Evolutionary conservation across 2,797 vertebrate species (phyloP).

Genomic region (Bradypodion ventrale): DNA sequence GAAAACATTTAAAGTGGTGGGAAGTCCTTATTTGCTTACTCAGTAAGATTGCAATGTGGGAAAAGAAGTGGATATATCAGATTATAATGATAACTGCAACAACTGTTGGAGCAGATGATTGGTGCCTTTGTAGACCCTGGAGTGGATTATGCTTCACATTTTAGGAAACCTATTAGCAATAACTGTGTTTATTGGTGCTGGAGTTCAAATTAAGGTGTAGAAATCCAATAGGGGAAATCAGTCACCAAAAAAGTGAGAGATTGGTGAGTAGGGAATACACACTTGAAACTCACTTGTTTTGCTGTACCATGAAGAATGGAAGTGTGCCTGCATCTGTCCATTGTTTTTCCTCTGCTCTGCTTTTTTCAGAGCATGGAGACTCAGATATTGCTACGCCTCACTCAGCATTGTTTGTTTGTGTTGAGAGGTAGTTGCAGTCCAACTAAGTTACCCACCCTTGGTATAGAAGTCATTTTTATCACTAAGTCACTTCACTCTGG

Average conservation of each 20-base stretch:
- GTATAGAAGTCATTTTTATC: neutral
- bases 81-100: neutral
- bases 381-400: neutral
- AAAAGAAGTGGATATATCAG: neutral
- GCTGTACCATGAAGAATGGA: neutral
- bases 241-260: neutral
- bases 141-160: neutral
- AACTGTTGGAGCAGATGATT: neutral
- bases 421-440: neutral
- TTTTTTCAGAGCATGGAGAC: neutral
- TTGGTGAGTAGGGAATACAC: neutral
- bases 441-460: neutral
- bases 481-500: neutral
- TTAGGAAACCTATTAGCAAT: neutral
- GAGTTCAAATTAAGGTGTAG: neutral
- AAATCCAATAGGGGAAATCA: neutral
- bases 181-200: neutral
- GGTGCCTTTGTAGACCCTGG: no score
- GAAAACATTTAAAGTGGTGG: neutral
- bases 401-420: neutral
- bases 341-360: neutral
- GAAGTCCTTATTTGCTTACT: no score
- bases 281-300: neutral
- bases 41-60: no score
- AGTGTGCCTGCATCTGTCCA: neutral